These are phyloP conservation scores for Ligdia adustata DNA, from an alignment of 2,888 invertebrate genomes.

Conservation along the genomic window DNA sequence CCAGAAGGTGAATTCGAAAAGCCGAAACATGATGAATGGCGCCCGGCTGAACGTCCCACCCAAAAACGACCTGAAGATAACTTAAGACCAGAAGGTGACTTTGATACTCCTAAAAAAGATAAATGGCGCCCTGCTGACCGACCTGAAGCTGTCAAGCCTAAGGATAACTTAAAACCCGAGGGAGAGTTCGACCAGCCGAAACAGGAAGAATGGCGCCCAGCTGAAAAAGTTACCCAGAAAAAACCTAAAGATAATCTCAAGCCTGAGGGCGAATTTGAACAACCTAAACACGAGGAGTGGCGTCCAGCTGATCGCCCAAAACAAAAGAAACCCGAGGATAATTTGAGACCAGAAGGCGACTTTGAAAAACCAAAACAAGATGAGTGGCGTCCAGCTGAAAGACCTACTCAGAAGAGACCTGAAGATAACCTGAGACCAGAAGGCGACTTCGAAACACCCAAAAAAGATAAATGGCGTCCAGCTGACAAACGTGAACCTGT, in stretches of 20 bases:
- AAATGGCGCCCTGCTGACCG: conserved; percentile 69
- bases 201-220: conserved; percentile 65
- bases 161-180: conserved; percentile 80
- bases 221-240: conserved; percentile 62
- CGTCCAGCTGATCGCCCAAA: conserved; percentile 74
- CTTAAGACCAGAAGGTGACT: conserved; percentile 52
- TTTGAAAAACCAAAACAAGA: conserved; percentile 73
- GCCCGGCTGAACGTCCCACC: conserved; percentile 65
- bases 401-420: conserved; percentile 62
- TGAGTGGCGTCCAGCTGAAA: conserved; percentile 73
- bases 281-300: conserved; percentile 57
- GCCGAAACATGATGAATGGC: conserved; percentile 76
- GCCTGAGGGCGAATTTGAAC: conserved; percentile 79
- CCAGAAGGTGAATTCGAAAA: conserved; percentile 85
- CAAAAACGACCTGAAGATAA: conserved; percentile 78
- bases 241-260: conserved; percentile 78
- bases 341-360: conserved; percentile 48
- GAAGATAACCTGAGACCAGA: conserved; percentile 83
- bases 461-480: conserved; percentile 43
- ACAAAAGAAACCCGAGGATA: conserved; percentile 66
- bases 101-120: conserved; percentile 54
- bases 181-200: conserved; percentile 79
- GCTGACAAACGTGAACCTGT: conserved; percentile 56
- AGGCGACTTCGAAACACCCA: conserved; percentile 71
- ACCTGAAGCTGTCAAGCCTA: conserved; percentile 60